Evolutionary conservation across 2,797 vertebrate genomes (phyloP), one percentile per base, ranked within the genome.

Genomic region (Pseudochaenichthys georgianus): DNA sequence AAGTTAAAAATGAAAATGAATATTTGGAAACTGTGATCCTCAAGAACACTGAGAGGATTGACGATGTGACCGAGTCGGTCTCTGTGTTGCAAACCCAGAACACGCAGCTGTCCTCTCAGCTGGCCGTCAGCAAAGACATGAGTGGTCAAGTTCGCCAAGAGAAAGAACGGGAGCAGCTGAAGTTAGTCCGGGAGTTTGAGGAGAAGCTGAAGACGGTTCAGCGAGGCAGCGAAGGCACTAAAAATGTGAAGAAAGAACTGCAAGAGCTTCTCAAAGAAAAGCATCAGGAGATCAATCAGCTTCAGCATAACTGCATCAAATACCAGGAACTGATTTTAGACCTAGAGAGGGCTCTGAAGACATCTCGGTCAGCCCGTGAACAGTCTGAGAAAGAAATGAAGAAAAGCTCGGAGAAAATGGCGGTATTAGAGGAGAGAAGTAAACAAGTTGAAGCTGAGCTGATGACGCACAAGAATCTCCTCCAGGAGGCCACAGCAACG

Each of bases 211-310:
- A 94, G 88, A 93, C 80, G 1, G 93, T 94, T 51, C 95, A 95
- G 82, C 93, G 95, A 71, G 95, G 96, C 73, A 96, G 80, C 12
- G 93, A 91, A 17, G 96, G 95, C 16, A 95, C 95, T 50, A 97
- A 96, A 78, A 97, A 88, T 17, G 87, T 93, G 81, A 96, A 94
- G 0, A 96, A 92, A 80, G 96, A 98, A 48, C 87, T 98, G 57
- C 95, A 95, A 59, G 97, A 97, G 67, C 94, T 98, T 5, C 92
- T 98, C 3, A 97, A 93, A 76, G 96, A 97, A 72, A 98, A 98
- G 55, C 97, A 98, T 51, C 96, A 94, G 69, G 96, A 97, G 90
- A 95, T 97, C 53, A 97, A 91, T 63, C 95, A 96, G 38, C 90
- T 98, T 61, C 97, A 98, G 17, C 95, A 95, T 9, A 96, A 97